phyloP scores from a whole-genome alignment of 1,140 invertebrate species.

The Phthorimaea operculella region DNA sequence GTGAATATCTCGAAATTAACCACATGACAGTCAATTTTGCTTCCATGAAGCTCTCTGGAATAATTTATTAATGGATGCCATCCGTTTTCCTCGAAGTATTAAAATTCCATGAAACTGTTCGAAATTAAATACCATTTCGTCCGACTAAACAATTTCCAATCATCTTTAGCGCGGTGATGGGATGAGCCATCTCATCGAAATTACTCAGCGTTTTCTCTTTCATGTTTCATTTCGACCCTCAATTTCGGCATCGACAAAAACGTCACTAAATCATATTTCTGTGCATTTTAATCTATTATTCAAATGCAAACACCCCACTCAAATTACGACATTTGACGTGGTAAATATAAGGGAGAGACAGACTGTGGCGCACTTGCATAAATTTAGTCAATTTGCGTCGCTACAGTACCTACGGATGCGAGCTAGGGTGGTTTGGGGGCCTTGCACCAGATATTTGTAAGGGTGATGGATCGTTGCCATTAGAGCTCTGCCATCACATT shows the following conservation, averaged over 20 bases:
- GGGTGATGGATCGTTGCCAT: neutral
- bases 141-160: too few relatives aligned
- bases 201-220: too few relatives aligned
- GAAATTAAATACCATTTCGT: too few relatives aligned
- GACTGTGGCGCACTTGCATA: constrained; percentile 47
- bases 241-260: neutral
- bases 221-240: too few relatives aligned
- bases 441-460: neutral
- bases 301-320: constrained; percentile 38
- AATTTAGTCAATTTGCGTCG: constrained; percentile 62
- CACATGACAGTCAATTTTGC: too few relatives aligned
- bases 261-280: constrained; percentile 16
- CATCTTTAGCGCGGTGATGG: too few relatives aligned
- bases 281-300: constrained; percentile 37
- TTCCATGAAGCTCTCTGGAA: too few relatives aligned
- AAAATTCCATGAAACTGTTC: too few relatives aligned
- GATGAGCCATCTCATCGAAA: too few relatives aligned
- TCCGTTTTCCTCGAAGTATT: too few relatives aligned
- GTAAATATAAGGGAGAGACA: constrained; percentile 27
- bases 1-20: too few relatives aligned
- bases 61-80: too few relatives aligned
- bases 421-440: constrained; percentile 29
- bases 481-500: neutral
- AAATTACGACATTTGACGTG: constrained; percentile 59
- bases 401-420: constrained; percentile 14